These are phyloP conservation scores for Cerastis leucographa DNA, from an alignment of 2,888 invertebrate genomes.

Conservation along the genomic window DNA sequence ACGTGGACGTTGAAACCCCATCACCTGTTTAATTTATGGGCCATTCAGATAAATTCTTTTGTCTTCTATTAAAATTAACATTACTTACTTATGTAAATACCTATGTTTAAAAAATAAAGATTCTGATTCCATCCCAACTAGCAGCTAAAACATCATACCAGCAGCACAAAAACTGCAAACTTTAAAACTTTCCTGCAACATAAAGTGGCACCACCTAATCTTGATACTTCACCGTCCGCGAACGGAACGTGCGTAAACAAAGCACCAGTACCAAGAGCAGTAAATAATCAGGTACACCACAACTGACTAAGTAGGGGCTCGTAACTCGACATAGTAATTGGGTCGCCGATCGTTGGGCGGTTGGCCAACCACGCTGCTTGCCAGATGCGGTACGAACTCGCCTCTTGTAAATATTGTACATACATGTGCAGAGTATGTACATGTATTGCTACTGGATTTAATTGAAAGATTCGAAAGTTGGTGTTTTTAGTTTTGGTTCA, in stretches of 20 bases:
- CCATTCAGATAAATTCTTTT: not conserved
- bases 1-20: not conserved
- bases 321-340: constrained; percentile 69
- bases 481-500: not conserved
- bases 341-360: constrained; percentile 70
- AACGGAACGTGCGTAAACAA: constrained; percentile 50
- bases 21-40: not conserved
- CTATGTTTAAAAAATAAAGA: no score
- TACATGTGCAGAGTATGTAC: constrained; percentile 50
- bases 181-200: not conserved
- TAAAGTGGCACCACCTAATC: constrained; percentile 16
- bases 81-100: no score
- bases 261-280: constrained; percentile 36
- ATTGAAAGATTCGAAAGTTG: constrained; percentile 28
- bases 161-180: not conserved
- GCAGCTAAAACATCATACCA: not conserved
- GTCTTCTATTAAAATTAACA: not conserved
- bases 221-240: constrained; percentile 34
- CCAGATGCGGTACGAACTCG: constrained; percentile 57
- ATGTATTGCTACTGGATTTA: not conserved
- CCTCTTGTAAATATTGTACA: constrained; percentile 51
- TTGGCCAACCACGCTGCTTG: constrained; percentile 64
- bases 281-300: constrained; percentile 60
- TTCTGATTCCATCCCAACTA: not conserved
- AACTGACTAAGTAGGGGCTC: constrained; percentile 51